Evolutionary conservation across 2,797 vertebrate species (phyloP), one percentile per base, ranked within the genome.

Genomic region (Saxicola maurus): DNA sequence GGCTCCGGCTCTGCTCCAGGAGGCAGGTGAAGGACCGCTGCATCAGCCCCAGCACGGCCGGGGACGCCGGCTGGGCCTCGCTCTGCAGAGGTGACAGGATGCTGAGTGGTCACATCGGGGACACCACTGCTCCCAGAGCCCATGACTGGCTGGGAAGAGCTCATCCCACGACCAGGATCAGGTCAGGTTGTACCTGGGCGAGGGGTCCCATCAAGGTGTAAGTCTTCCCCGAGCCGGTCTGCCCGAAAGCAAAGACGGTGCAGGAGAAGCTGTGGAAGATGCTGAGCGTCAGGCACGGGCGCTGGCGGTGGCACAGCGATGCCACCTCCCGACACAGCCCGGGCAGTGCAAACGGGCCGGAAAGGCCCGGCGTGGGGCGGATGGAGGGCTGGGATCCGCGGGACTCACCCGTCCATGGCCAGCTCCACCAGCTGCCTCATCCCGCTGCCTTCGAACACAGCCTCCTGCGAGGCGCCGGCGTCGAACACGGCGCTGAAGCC

Each of bases 201-300:
- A 96, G 95, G 11, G 97, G 97, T 33, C 97, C 97, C 15, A 96
- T 97, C 60, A 98, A 89, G 16, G 97, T 98, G 91, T 97, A 97
- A 53, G 97, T 97, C 82, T 98, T 97, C 31, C 97, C 97, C 0
- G 97, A 97, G 64, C 97, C 97, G 0, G 97, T 98, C 93, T 98
- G 97, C 42, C 97, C 97, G 11, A 97, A 98, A 45, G 97, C 97
- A 87, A 98, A 97, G 77, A 97, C 87, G 0, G 97, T 97, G 91
- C 97, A 97, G 74, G 97, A 96, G 93, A 96, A 97, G 56, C 97
- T 98, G 95, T 1, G 35, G 84, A 10, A 40, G 64, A 74, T 62
- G 91, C 57, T 3, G 88, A 84, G 71, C 43, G 18, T 94, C 68
- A 43, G 87, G 79, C 56, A 7, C 0, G 25, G 79, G 49, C 45